Evolutionary conservation across 2,888 invertebrate genomes (phyloP), one percentile per base, ranked within the genome.

Genomic region (Pelosia muscerda): DNA sequence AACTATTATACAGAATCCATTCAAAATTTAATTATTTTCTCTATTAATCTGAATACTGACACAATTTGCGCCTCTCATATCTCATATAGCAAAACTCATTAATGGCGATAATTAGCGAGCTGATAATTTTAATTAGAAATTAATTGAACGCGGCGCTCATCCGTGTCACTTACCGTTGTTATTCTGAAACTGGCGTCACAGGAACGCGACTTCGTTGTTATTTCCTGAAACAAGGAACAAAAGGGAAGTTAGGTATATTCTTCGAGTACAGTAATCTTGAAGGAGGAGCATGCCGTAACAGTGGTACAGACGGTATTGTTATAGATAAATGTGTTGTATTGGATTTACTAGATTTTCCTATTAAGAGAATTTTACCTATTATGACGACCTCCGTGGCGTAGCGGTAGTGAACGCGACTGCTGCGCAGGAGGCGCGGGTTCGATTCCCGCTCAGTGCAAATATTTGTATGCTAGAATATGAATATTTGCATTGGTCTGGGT

Each of bases 161-260:
- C 49, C 53, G 25, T 61, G 56, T 38, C 19, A 85, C 90, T 89
- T 79, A 92, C 92, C 90, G 85, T 88, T 79, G 85, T 82, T 88
- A 82, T 83, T 78, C 84, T 85, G 69, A 81, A 74, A 72, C 74
- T 81, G 67, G 78, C 69, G 76, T 66, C 71, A 67, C 74, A 73
- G 70, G 78, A 78, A 69, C 75, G 74, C 69, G 75, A 76, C 65
- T 75, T 78, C 71, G 72, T 80, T 84, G 82, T 81, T 83, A 81
- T 82, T 68, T 78, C 75, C 91, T 91, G 90, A 4, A 80, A 80
- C 68, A 78, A 87, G 81, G 65, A 82, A 83, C 6, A 76, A 69
- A n/a, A 34, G 55, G 63, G 62, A 66, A 13, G 4, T 59, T 69
- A 69, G 31, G 56, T 19, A 19, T 49, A n/a, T n/a, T 19, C n/a